Conservation (phyloP, 2,888 invertebrate genomes). For the Phortica okadai region DNA sequence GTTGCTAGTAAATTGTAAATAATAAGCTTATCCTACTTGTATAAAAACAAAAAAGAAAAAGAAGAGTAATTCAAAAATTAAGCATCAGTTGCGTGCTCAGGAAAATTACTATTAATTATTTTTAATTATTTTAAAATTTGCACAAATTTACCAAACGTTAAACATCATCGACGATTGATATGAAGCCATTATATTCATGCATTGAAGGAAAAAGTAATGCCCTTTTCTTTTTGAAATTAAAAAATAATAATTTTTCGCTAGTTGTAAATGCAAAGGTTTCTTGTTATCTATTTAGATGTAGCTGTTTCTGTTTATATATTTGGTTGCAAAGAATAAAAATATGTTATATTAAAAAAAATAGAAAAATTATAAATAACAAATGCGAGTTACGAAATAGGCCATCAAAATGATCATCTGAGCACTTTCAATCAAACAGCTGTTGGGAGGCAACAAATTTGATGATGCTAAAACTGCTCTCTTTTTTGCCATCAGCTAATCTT, state of each 20-base stretch:
- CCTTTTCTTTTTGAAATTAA: too few species aligned
- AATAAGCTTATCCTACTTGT: too few species aligned
- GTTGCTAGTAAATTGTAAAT: background rate
- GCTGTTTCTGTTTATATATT: too few species aligned
- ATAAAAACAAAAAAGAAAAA: too few species aligned
- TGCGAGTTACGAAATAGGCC: too few species aligned
- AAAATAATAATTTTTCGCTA: too few species aligned
- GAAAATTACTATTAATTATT: conserved; percentile 31
- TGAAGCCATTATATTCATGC: background rate
- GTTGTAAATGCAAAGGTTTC: too few species aligned
- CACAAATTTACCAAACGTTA: conserved; percentile 39
- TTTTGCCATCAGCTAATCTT: background rate
- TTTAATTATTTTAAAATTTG: conserved; percentile 24
- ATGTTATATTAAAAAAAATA: background rate
- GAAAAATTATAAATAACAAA: background rate
- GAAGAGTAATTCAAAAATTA: background rate
- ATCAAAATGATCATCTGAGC: too few species aligned
- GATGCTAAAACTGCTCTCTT: background rate
- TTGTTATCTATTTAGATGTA: too few species aligned
- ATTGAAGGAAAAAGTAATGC: too few species aligned
- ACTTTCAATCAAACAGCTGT: too few species aligned
- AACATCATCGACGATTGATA: conserved; percentile 31
- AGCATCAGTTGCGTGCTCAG: conserved; percentile 11
- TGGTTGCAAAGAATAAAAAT: too few species aligned
- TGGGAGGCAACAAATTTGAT: background rate